Base-by-base conservation (phyloP, 2,113 vertebrate species). In the Archilochus colubris region DNA sequence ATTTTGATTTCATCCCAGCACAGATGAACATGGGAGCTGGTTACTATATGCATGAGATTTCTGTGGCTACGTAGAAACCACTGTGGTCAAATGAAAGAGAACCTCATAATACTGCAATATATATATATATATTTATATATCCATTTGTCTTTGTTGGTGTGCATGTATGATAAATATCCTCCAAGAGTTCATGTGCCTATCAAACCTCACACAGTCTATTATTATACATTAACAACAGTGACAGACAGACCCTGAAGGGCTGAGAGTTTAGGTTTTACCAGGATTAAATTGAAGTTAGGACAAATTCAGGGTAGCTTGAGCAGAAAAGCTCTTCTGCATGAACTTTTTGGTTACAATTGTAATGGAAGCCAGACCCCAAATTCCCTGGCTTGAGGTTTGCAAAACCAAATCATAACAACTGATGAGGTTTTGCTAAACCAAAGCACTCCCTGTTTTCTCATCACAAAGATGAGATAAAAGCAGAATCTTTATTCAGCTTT, bases 41-140 rank as follows among this genome's bases (percentile, higher is more conserved):
- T 66, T 70, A 66, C 50, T 75, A 76, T 84, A 79, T 62, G 36
- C 59, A 54, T 15, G 77, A 87, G 88, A 94, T 92, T 97, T 90
- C 96, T 96, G 95, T 91, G 94, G 96, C 50, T 38, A 58, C 78
- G 62, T 21, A 86, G 66, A 95, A 96, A 95, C 93, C 91, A 79
- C 46, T 76, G 61, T 75, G 92, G 93, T 92, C 82, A 94, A 88
- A 93, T 21, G 50, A 79, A 82, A 95, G 58, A 86, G 86, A 92
- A 75, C 36, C 64, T 92, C 7, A 0, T 84, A 89, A 90, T 75
- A 75, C 64, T 94, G 80, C 44, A n/a, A 74, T 25, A 58, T 40
- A 61, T 31, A 72, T 31, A 46, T 46, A 46, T 18, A 46, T 46
- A 46, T 19, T 14, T 46, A 21, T 11, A 44, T 12, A 76, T 13